These are phyloP conservation scores for Anniella stebbinsi DNA, from an alignment of 2,797 vertebrate species.

Conservation along the genomic window DNA sequence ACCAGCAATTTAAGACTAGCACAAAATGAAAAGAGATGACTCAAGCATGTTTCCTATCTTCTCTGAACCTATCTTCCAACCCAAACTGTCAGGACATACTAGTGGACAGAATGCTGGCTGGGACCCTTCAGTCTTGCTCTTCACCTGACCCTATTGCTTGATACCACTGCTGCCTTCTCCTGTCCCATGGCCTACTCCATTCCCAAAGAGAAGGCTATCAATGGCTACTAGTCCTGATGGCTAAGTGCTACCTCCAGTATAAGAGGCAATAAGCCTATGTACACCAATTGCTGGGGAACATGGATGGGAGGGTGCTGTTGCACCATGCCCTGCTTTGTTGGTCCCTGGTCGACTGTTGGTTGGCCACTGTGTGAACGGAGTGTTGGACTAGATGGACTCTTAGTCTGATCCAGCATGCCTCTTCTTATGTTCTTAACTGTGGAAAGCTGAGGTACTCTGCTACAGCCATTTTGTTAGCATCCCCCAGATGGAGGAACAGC, in stretches of 20 bases:
- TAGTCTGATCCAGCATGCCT: no score
- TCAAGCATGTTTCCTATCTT: neutral
- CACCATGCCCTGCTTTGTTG: no score
- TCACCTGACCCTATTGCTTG: neutral
- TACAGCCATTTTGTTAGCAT: neutral
- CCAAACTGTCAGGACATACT: neutral
- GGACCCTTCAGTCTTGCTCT: neutral
- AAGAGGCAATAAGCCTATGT: no score
- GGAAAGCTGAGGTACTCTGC: neutral
- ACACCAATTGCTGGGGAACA: no score
- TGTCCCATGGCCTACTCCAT: neutral
- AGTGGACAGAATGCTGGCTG: neutral
- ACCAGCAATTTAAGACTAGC: neutral
- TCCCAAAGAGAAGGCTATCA: neutral
- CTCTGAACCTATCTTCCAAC: neutral
- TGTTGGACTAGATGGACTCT: no score
- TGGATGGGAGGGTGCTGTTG: no score
- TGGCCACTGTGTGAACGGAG: no score
- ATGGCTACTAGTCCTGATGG: no score
- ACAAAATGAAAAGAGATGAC: neutral
- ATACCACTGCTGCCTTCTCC: neutral
- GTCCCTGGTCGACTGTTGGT: no score
- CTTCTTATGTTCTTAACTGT: neutral
- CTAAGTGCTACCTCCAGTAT: no score
- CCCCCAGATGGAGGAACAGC: neutral